phyloP scores from a whole-genome alignment of 2,113 vertebrate species.

The Nematolebias whitei region DNA sequence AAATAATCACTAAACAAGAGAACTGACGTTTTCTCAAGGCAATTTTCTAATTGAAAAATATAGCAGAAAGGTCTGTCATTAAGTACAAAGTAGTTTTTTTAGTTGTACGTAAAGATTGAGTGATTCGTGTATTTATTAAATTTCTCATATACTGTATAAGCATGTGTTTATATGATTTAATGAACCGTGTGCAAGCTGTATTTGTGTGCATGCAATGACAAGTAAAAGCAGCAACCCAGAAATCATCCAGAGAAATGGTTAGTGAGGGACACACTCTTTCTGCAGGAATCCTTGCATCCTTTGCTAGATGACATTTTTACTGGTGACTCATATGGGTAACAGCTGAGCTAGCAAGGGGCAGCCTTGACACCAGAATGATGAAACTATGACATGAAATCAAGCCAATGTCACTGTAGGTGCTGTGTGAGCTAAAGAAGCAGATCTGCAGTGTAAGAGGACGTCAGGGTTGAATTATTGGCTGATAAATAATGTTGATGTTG shows the following conservation, averaged over 20 bases:
- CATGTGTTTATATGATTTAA: too few relatives aligned
- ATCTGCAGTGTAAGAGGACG: constrained; percentile 16
- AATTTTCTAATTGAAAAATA: too few relatives aligned
- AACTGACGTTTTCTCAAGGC: too few relatives aligned
- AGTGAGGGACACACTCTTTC: constrained; percentile 52
- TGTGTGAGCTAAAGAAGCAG: constrained; percentile 23
- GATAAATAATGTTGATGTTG: constrained; percentile 19
- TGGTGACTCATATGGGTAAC: constrained; percentile 56
- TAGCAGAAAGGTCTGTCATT: too few relatives aligned
- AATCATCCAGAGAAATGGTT: constrained; percentile 59
- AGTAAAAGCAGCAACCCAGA: constrained; percentile 39
- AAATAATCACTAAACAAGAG: too few relatives aligned
- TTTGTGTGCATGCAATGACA: constrained; percentile 15
- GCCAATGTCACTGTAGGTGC: constrained; percentile 19
- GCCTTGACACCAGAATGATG: constrained; percentile 67
- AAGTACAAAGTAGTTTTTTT: too few relatives aligned
- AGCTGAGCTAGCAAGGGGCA: constrained; percentile 46
- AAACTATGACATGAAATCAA: constrained; percentile 61
- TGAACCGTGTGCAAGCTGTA: constrained; percentile 18
- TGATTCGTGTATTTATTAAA: too few relatives aligned
- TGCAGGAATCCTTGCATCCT: constrained; percentile 39
- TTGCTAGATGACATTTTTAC: constrained; percentile 50
- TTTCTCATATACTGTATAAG: too few relatives aligned
- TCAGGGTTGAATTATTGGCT: constrained; percentile 31
- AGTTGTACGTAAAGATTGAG: too few relatives aligned